These are phyloP conservation scores for Dendroctonus ponderosae DNA, from an alignment of 1,140 invertebrate species.

Conservation along the genomic window DNA sequence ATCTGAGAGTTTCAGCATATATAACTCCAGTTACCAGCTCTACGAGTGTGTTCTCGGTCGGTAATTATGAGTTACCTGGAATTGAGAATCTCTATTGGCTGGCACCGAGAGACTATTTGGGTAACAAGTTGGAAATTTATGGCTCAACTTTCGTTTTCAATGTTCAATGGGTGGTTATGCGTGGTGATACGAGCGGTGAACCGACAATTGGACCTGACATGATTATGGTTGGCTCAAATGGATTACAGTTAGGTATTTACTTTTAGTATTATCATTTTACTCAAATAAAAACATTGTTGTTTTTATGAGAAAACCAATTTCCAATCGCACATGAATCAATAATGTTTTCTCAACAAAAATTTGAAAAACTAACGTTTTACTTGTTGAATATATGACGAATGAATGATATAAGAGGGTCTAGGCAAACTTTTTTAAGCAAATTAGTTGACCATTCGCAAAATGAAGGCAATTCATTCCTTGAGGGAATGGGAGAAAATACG, in stretches of 20 bases:
- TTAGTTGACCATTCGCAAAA: no score
- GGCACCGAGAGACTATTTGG: conserved; percentile 72
- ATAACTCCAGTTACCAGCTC: conserved; percentile 57
- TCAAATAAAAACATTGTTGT: no score
- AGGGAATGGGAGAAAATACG: no score
- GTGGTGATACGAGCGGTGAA: conserved; percentile 85
- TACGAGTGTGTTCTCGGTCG: conserved; percentile 58
- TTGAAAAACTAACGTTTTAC: no score
- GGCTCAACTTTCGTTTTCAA: conserved; percentile 76
- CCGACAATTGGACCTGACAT: conserved; percentile 82
- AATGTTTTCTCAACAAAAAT: not conserved
- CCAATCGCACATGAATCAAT: no score
- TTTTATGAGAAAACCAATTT: no score
- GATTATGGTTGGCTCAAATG: conserved; percentile 67
- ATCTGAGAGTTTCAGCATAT: conserved; percentile 57
- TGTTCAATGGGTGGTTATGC: conserved; percentile 80
- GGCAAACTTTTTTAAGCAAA: no score
- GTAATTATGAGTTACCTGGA: conserved; percentile 65
- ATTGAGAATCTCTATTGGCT: conserved; percentile 86
- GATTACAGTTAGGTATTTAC: conserved; percentile 39
- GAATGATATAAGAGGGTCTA: no score
- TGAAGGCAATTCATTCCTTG: no score
- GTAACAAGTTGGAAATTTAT: conserved; percentile 79
- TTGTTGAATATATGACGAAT: no score
- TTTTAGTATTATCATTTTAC: not conserved